phyloP scores from a whole-genome alignment of 1,140 invertebrate genomes.

The Hermetia illucens region DNA sequence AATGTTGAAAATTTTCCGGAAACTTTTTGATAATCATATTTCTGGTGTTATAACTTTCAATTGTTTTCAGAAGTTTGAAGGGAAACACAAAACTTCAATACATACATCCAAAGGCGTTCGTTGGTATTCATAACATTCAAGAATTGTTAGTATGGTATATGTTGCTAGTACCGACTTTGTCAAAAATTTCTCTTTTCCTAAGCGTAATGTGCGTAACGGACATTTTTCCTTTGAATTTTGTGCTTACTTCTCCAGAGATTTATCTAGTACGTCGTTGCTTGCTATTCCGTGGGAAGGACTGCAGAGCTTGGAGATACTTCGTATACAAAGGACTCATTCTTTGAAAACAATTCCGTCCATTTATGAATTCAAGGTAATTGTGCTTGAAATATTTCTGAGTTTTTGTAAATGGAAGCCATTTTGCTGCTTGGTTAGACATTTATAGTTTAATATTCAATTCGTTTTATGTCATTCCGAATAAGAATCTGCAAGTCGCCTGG shows the following conservation, averaged over 20 bases:
- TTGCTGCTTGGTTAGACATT: too few species aligned
- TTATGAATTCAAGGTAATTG: constrained; percentile 53
- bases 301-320: constrained; percentile 50
- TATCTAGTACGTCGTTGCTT: constrained; percentile 59
- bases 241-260: constrained; percentile 38
- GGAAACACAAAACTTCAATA: constrained; percentile 44
- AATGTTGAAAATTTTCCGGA: constrained; percentile 1
- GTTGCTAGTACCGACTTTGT: too few species aligned
- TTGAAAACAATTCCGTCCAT: constrained; percentile 72
- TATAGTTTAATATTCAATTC: too few species aligned
- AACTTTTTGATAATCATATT: constrained; percentile 6
- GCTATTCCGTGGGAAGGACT: constrained; percentile 58
- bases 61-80: constrained; percentile 45
- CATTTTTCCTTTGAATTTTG: background rate
- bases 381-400: constrained; percentile 4
- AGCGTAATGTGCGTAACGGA: constrained; percentile 4
- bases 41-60: constrained; percentile 1
- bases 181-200: constrained; percentile 1
- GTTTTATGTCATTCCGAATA: too few species aligned
- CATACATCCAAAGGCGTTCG: constrained; percentile 49
- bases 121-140: constrained; percentile 41
- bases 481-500: constrained; percentile 38
- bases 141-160: constrained; percentile 42
- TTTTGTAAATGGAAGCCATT: too few species aligned
- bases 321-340: constrained; percentile 51